Evolutionary conservation across 1,140 invertebrate species (phyloP), one percentile per base, ranked within the genome.

Genomic region (Orchesella cincta): DNA sequence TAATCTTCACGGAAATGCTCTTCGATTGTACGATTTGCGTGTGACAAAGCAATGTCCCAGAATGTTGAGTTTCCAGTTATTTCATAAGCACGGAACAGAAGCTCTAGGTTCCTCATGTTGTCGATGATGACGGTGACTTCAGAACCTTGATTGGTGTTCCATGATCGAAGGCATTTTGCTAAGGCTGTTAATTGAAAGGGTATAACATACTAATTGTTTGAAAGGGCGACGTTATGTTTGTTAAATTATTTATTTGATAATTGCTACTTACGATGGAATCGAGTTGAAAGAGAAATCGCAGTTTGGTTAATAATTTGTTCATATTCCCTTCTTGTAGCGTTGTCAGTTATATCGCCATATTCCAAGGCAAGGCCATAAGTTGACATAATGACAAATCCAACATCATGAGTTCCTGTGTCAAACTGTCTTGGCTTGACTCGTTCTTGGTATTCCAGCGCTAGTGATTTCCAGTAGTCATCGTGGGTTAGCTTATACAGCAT

Each of bases 81-180:
- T 51, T 76, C 28, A 29, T 29, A 28, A 1, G 80, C 80, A 26
- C 31, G 62, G 28, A 77, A 81, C 0, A 81, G 54, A 0, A 81
- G 51, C 16, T 81, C 76, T 5, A 81, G 62, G 46, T 81, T 81
- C 81, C 80, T 81, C 81, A 81, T 81, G 57, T 81, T 81, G 73
- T 81, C 81, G 8, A 73, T 73, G 46, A 81, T 81, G 8, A 81
- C 81, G 54, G 75, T 81, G 0, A 81, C 77, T 35, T 80, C 78
- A n/a, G n/a, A n/a, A 5, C 46, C 74, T 8, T 64, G 14, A 28
- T 76, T 51, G 33, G 62, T 76, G 52, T 80, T 79, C 81, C 81
- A 81, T 0, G 81, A 81, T 2, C 79, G 71, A 20, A 80, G 28
- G 1, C 51, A 46, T n/a, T 76, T 36, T 2, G 79, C 51, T 1